phyloP scores from a whole-genome alignment of 2,113 vertebrate genomes.

The Mustela nigripes region DNA sequence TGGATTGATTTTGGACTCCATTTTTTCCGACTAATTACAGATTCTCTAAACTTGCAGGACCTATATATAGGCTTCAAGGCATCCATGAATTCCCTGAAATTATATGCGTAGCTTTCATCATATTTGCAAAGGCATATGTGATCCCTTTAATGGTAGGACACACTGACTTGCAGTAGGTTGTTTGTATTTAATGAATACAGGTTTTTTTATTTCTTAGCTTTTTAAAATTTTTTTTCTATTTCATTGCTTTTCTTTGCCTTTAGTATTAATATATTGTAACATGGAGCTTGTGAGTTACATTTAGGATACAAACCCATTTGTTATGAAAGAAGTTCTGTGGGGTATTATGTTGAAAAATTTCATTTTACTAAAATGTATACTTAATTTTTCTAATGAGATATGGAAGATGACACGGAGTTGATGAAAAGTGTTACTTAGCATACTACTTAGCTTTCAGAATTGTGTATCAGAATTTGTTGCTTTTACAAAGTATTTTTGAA shows the following conservation, averaged over 20 bases:
- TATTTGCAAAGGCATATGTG: constrained; percentile 18
- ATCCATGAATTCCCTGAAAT: constrained; percentile 51
- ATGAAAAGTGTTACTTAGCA: constrained; percentile 22
- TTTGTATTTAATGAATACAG: not conserved
- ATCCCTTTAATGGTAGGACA: constrained; percentile 42
- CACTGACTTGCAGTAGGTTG: constrained; percentile 31
- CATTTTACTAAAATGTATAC: constrained; percentile 41
- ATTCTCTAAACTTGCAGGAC: constrained; percentile 25
- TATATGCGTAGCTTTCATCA: constrained; percentile 34
- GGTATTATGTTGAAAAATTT: constrained; percentile 11
- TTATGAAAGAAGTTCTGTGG: not conserved
- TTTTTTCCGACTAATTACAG: constrained; percentile 13
- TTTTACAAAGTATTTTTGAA: constrained; percentile 36
- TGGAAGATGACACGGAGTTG: constrained; percentile 13
- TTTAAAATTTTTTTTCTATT: not conserved
- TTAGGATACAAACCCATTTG: not conserved
- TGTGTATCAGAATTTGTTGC: not conserved
- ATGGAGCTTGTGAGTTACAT: not conserved
- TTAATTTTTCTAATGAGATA: constrained; percentile 58
- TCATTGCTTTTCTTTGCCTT: not conserved
- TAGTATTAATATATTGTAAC: not conserved
- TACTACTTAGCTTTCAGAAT: constrained; percentile 2
- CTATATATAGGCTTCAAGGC: not conserved
- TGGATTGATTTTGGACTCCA: not conserved
- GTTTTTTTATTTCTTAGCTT: not conserved